A percentile compares a stretch with the other conserved stretches of the same genome.
Conservation (phyloP, 2,888 invertebrate genomes). For the Hipparchia semele region DNA sequence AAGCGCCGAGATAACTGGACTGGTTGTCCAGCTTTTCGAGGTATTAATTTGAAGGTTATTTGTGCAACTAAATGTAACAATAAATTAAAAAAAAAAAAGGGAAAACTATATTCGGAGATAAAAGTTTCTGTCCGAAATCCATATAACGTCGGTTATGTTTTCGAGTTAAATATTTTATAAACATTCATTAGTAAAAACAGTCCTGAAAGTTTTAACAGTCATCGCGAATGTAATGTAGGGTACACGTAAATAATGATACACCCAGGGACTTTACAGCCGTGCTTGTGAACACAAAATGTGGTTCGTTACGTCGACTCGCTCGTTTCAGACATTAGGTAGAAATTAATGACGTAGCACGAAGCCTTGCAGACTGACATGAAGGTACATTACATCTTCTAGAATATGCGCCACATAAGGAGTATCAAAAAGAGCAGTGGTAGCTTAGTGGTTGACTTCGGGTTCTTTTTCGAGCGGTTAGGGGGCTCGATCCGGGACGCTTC, state of each 20-base stretch:
- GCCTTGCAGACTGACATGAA: slow-evolving; percentile 63
- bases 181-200: slow-evolving; percentile 7
- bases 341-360: slow-evolving; percentile 74
- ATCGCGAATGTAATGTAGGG: slow-evolving; percentile 21
- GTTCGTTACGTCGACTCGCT: slow-evolving; percentile 56
- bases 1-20: no score
- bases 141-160: background rate
- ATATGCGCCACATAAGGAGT: slow-evolving; percentile 9
- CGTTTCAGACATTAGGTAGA: slow-evolving; percentile 69
- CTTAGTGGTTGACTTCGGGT: background rate
- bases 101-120: no score
- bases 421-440: no score
- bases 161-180: slow-evolving; percentile 13
- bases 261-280: slow-evolving; percentile 44
- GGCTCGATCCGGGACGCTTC: no score
- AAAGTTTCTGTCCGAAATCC: no score
- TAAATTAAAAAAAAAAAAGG: no score
- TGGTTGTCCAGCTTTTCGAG: no score
- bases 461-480: no score
- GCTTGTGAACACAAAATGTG: slow-evolving; percentile 63
- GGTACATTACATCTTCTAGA: slow-evolving; percentile 54
- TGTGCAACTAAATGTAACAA: no score
- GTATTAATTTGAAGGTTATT: no score
- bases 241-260: slow-evolving; percentile 25
- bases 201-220: slow-evolving; percentile 16